These are phyloP conservation scores for Gorsachius magnificus DNA, from an alignment of 2,797 vertebrate genomes.

Conservation along the genomic window DNA sequence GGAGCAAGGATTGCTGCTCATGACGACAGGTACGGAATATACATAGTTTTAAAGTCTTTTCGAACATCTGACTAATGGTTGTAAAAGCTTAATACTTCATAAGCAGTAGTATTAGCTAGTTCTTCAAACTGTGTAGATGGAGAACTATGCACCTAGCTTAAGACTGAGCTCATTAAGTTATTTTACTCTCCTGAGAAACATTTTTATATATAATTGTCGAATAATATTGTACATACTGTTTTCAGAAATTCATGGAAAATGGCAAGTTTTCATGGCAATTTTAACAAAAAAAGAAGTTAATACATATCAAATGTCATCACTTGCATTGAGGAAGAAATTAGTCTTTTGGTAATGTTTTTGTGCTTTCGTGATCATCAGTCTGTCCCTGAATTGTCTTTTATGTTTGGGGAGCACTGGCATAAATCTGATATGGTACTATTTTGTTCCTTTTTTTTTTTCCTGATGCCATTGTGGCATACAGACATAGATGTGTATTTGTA, in stretches of 20 bases:
- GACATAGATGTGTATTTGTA: neutral
- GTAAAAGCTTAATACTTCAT: neutral
- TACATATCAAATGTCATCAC: neutral
- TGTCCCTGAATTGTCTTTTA: neutral
- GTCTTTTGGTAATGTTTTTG: neutral
- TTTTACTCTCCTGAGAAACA: neutral
- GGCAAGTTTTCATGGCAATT: neutral
- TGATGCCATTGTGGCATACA: neutral
- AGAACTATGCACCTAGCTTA: neutral
- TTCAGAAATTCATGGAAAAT: neutral
- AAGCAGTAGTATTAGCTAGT: neutral
- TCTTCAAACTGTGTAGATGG: neutral
- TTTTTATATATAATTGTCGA: neutral
- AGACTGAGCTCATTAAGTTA: neutral
- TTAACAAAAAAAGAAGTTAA: neutral
- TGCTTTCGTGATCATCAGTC: neutral
- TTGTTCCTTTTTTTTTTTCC: neutral
- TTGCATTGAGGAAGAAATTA: neutral
- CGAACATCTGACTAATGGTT: neutral
- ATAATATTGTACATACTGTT: neutral
- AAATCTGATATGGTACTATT: neutral
- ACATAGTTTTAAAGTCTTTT: neutral
- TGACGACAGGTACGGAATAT: conserved; percentile 88
- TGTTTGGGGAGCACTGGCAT: neutral
- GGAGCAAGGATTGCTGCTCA: conserved; percentile 94